Evolutionary conservation across 1,140 invertebrate species (phyloP), one percentile per base, ranked within the genome.

Genomic region (Samia ricini): DNA sequence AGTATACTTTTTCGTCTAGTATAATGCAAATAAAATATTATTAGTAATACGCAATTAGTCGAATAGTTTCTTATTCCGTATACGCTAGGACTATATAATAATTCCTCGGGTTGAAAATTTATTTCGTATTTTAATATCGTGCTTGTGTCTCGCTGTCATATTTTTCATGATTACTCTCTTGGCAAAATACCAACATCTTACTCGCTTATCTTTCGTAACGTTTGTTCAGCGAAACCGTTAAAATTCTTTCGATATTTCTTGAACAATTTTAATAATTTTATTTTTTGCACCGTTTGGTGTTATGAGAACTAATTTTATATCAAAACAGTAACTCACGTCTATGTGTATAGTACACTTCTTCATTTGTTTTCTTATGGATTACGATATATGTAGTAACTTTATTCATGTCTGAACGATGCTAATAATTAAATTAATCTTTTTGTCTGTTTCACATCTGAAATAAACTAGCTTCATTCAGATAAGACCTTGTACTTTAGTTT

Each of bases 161-260:
- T 79, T 80, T 83, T 79, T 81, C 74, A 72, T 76, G 75, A 80
- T 81, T 79, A 76, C 72, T 79, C 70, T 76, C 72, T 76, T 83
- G 81, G 81, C 81, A 80, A 80, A 77, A 71, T 72, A 75, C 79
- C 81, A 83, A 78, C 66, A 75, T 79, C 74, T 76, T 65, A 69
- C 64, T 69, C 74, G 81, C 71, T 79, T 81, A 83, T 83, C 75
- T 79, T 79, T 79, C 70, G 70, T 70, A 77, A 80, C 71, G 72
- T 79, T 63, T 73, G 72, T 71, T 72, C 63, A 67, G 70, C 72
- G 70, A 69, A 77, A 73, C 74, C 61, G 57, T 63, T 72, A 56
- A 71, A 74, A 23, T 64, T 66, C 56, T 67, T 60, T 26, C 26
- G 19, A 57, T 36, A 56, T 36, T 36, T 33, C 18, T 57, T 33